Base-by-base conservation (phyloP, 2,797 vertebrate genomes). In the Echiichthys vipera region DNA sequence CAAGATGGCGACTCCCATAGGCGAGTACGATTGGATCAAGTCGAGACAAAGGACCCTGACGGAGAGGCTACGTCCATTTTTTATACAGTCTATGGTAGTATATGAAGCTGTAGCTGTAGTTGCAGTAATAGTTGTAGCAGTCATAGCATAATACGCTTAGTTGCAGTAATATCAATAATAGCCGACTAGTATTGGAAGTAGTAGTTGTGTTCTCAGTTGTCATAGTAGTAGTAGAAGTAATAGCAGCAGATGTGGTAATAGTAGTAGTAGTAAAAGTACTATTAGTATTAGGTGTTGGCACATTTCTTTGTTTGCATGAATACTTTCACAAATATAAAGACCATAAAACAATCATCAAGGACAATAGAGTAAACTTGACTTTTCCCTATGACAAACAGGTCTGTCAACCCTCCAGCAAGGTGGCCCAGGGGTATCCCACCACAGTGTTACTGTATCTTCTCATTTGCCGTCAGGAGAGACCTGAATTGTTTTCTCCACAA, bases 401-500 rank as follows among this genome's bases (percentile, higher is more conserved):
- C 46, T 39, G 40, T 65, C 30, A 50, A 25, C 15, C 18, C 25
- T 46, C 22, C 20, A 51, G 42, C 43, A 17, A 2, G 24, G 24
- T 2, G 43, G 57, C 69, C 13, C 64, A 1, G 3, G 70, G 46
- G 62, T 74, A 24, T 78, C 43, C 14, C 36, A n/a, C 25, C 55
- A 64, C 47, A 24, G 10, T 10, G n/a, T 7, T 17, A 39, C 64
- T 57, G 37, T 49, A 64, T 2, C 34, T 59, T 29, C 29, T 63
- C 20, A 3, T 59, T 45, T n/a, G 0, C 32, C 18, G 71, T 59
- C 67, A 20, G 29, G 65, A 62, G 77, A 64, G 17, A 40, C 34
- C 39, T n/a, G 50, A 43, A 65, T 25, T 85, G 66, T 84, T 87
- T 76, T 65, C 61, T 70, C 32, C 29, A 75, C 32, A 14, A n/a